A percentile compares a stretch with the other conserved stretches of the same genome.
Conservation (phyloP, 92 coral and sea anemone species). For the Plumapathes pennacea region DNA sequence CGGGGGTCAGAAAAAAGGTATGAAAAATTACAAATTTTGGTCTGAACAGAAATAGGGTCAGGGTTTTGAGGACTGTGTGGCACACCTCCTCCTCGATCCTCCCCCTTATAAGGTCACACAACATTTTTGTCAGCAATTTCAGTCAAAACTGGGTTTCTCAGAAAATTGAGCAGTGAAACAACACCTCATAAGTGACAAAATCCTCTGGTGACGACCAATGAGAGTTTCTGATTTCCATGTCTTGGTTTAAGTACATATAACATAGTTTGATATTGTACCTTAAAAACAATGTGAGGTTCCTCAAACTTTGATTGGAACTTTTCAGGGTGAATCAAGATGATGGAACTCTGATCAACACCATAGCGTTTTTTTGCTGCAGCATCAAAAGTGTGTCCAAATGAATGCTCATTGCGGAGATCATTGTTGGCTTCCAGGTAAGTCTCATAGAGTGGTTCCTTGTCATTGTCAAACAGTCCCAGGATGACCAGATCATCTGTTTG, state of each 20-base stretch:
- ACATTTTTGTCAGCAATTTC: too few relatives aligned
- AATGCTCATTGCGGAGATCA: constrained; percentile 83
- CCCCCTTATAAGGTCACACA: too few relatives aligned
- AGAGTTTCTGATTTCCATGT: neutral
- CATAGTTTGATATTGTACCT: constrained; percentile 40
- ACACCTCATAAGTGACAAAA: too few relatives aligned
- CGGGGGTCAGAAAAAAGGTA: too few relatives aligned
- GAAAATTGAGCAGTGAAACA: neutral
- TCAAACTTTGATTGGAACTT: constrained; percentile 87
- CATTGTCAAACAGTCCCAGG: constrained; percentile 84
- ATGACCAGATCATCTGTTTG: constrained; percentile 79
- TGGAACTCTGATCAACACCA: constrained; percentile 74
- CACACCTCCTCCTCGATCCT: too few relatives aligned
- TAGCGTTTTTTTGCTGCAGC: constrained; percentile 79
- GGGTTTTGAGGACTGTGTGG: too few relatives aligned
- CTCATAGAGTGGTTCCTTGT: constrained; percentile 67
- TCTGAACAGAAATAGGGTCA: too few relatives aligned
- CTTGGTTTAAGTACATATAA: neutral
- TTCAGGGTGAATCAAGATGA: constrained; percentile 90
- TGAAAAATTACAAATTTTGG: too few relatives aligned
- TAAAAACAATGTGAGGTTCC: constrained; percentile 68
- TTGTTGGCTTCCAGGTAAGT: constrained; percentile 92
- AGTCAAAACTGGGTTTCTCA: too few relatives aligned
- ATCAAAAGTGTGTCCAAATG: constrained; percentile 94
- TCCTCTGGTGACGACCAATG: neutral